These are phyloP conservation scores for Adelosebastes latens DNA, from an alignment of 2,797 vertebrate species.

Conservation along the genomic window DNA sequence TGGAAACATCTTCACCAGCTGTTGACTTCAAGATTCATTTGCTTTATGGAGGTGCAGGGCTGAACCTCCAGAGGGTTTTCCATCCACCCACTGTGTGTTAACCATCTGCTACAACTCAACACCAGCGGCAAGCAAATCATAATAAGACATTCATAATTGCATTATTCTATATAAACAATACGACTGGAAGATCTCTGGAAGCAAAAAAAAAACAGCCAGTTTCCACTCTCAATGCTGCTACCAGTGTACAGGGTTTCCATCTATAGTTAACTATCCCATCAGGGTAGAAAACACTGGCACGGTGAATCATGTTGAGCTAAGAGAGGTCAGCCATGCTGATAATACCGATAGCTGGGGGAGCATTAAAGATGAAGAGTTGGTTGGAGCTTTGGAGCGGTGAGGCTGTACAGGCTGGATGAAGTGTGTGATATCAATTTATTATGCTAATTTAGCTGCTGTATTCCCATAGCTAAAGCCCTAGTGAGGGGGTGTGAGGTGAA, in stretches of 20 bases:
- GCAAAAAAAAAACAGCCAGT: background rate
- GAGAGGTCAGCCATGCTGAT: slow-evolving; percentile 39
- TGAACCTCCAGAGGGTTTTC: slow-evolving; percentile 4
- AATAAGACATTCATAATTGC: background rate
- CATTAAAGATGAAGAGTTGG: slow-evolving; percentile 52
- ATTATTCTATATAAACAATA: background rate
- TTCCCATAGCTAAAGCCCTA: slow-evolving; percentile 25
- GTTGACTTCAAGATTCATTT: background rate
- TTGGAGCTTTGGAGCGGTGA: slow-evolving; percentile 36
- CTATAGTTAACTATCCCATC: background rate
- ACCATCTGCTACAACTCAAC: slow-evolving; percentile 3
- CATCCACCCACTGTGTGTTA: slow-evolving; percentile 7
- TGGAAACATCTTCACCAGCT: slow-evolving; percentile 8
- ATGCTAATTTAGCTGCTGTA: slow-evolving; percentile 58
- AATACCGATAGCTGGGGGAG: slow-evolving; percentile 43
- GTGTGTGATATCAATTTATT: slow-evolving; percentile 62
- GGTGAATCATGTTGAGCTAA: slow-evolving; percentile 17
- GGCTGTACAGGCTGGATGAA: slow-evolving; percentile 38
- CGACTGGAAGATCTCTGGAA: background rate
- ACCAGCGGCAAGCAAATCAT: background rate
- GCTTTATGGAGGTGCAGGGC: background rate
- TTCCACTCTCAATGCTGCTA: background rate
- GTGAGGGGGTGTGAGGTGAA: slow-evolving; percentile 17
- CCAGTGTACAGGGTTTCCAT: background rate
- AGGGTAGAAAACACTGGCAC: slow-evolving; percentile 19